Conservation (phyloP, 2,113 vertebrate species). For the Hymenochirus boettgeri region DNA sequence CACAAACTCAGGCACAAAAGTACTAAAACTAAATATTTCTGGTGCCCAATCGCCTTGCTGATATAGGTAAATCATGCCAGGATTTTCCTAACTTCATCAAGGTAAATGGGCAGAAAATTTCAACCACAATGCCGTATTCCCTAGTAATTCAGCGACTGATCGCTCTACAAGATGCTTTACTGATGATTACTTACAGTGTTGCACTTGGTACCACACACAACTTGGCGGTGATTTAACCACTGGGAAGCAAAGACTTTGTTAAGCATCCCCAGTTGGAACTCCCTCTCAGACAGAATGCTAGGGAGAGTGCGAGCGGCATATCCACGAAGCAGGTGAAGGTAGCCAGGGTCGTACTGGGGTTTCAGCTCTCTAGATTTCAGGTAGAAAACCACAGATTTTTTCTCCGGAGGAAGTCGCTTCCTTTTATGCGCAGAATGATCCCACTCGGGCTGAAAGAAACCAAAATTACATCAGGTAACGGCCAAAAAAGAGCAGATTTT, state of each 20-base stretch:
- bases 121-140: too few relatives aligned
- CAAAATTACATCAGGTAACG: background rate
- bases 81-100: too few relatives aligned
- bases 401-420: conserved; percentile 71
- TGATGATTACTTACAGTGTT: conserved; percentile 92
- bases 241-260: conserved; percentile 98
- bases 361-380: conserved; percentile 86
- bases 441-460: conserved; percentile 60
- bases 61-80: too few relatives aligned
- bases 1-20: too few relatives aligned
- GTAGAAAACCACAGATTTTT: conserved; percentile 84
- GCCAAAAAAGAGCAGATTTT: too few relatives aligned
- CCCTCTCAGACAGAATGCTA: conserved; percentile 82
- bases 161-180: too few relatives aligned
- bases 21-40: too few relatives aligned
- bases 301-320: conserved; percentile 89
- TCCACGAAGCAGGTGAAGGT: conserved; percentile 74
- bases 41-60: too few relatives aligned
- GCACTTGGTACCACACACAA: conserved; percentile 97
- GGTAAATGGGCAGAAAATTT: too few relatives aligned
- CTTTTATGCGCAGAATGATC: conserved; percentile 64
- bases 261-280: conserved; percentile 88
- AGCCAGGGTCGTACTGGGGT: conserved; percentile 77
- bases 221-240: conserved; percentile 95
- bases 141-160: too few relatives aligned